Evolutionary conservation across 2,888 invertebrate genomes (phyloP).

Genomic region (Tortricodes alternella): DNA sequence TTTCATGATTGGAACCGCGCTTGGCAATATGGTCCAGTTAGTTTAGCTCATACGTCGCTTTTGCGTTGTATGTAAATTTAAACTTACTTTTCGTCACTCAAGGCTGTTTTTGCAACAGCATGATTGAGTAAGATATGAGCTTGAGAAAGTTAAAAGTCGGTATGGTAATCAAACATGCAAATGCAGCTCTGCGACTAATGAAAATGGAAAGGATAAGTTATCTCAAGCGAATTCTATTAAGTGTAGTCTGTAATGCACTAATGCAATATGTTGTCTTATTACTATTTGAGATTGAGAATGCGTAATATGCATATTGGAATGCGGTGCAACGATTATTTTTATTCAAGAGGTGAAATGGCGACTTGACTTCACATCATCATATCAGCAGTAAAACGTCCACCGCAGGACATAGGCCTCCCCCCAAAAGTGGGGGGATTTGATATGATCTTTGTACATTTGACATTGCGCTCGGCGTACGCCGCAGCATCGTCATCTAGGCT

Average conservation of each 20-base stretch:
- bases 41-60: neutral
- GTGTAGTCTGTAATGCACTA: constrained; percentile 16
- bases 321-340: too few relatives aligned
- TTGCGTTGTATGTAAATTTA: neutral
- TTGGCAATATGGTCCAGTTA: neutral
- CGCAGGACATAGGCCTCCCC: too few relatives aligned
- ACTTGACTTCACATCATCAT: too few relatives aligned
- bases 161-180: constrained; percentile 31
- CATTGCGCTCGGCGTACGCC: too few relatives aligned
- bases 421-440: too few relatives aligned
- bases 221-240: constrained; percentile 10
- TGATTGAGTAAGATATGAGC: neutral
- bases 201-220: constrained; percentile 28
- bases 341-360: too few relatives aligned
- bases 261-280: neutral
- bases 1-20: neutral
- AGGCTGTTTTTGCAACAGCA: neutral
- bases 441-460: too few relatives aligned
- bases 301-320: constrained; percentile 1
- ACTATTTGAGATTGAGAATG: neutral
- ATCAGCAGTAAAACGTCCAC: too few relatives aligned
- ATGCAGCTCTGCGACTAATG: constrained; percentile 14
- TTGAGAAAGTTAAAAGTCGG: neutral
- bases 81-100: constrained; percentile 3
- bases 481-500: too few relatives aligned